These are phyloP conservation scores for Acanthurus leucopareius DNA, from an alignment of 2,797 vertebrate species.

Conservation along the genomic window DNA sequence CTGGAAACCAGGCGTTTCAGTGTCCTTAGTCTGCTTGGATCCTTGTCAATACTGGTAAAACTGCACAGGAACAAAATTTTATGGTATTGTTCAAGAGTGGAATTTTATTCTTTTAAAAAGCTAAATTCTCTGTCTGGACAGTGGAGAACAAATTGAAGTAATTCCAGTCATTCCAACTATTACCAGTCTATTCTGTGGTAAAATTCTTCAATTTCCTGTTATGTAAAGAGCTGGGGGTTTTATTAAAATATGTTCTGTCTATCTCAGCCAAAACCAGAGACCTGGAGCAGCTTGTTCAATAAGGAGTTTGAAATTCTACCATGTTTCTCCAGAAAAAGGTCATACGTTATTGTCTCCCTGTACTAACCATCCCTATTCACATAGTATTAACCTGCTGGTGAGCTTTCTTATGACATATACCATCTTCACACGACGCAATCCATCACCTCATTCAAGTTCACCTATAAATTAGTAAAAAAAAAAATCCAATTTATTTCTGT, in stretches of 20 bases:
- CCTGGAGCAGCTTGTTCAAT: not conserved
- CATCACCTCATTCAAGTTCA: no score
- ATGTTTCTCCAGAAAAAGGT: not conserved
- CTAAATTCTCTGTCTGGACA: constrained; percentile 19
- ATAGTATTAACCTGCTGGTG: not conserved
- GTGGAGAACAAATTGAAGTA: constrained; percentile 18
- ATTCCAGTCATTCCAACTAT: constrained; percentile 45
- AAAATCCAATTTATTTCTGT: no score
- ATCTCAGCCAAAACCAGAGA: constrained; percentile 6
- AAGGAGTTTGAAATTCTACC: not conserved
- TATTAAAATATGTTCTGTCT: constrained; percentile 9
- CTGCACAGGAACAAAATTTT: constrained; percentile 12
- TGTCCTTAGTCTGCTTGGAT: not conserved
- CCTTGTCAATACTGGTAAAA: not conserved
- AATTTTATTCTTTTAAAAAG: constrained; percentile 1
- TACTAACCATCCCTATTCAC: not conserved
- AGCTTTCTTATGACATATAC: no score
- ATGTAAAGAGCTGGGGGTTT: constrained; percentile 20
- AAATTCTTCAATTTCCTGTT: constrained; percentile 52
- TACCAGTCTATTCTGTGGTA: constrained; percentile 20
- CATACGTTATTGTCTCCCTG: not conserved
- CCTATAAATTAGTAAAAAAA: no score
- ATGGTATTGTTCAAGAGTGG: constrained; percentile 4
- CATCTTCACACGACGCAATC: no score
- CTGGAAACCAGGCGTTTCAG: not conserved